Evolutionary conservation across 2,113 vertebrate genomes (phyloP), one percentile per base, ranked within the genome.

Genomic region (Dinomys branickii): DNA sequence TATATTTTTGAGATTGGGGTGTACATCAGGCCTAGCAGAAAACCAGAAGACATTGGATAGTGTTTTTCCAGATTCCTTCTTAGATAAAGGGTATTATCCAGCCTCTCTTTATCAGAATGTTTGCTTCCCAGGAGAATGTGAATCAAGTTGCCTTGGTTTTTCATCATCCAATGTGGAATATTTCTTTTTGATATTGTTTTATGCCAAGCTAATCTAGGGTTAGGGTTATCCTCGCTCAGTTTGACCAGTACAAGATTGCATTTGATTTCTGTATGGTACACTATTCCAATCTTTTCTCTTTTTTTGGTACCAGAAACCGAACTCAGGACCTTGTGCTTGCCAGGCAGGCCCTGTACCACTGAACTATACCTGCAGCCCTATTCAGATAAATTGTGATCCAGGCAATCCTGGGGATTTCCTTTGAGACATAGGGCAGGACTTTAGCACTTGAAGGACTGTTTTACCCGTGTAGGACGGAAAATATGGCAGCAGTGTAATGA

Each of bases 141-240:
- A 71, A 90, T 86, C 35, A 58, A 78, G 7, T 44, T 84, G 12
- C 17, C 12, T 88, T 91, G 71, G 2, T 65, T 89, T 84, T 58
- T 94, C 52, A 78, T 44, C 38, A n/a, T 63, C 35, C 35, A 17
- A 38, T n/a, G n/a, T 30, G 22, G 19, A 75, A 17, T 85, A 10
- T 85, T 13, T 85, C 41, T 56, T 83, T 81, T n/a, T 44, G 81
- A 30, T 4, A 22, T 65, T 88, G 56, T 94, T 85, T 97, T 78
- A 59, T 91, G 56, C 80, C 26, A 59, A 33, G 16, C 8, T 71
- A 67, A 73, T 63, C 85, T 67, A 52, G 16, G 91, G 26, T 77
- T 8, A 77, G 73, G 41, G 5, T 77, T 88, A 16, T 20, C 30
- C 77, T 80, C 85, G 33, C 24, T 80, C 5, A 58, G 19, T 61